Percentiles rank a stretch among this genome's conserved stretches.
phyloP scores from a whole-genome alignment of 35 echinoderm and acorn worm genomes.

The Strongylocentrotus purpuratus region DNA sequence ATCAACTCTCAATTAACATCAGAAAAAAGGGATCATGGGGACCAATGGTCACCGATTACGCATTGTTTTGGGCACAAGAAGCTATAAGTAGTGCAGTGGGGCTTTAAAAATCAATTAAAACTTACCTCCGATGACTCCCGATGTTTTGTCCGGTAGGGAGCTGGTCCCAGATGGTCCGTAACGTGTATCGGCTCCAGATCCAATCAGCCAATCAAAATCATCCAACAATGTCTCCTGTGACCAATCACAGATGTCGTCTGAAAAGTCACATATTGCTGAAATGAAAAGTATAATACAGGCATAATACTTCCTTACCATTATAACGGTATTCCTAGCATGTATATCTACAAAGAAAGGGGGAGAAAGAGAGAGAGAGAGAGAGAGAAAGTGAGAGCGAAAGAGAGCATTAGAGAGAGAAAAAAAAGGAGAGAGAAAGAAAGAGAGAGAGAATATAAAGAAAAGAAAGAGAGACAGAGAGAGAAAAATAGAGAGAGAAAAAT shows the following conservation, averaged over 20 bases:
- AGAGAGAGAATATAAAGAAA: neutral
- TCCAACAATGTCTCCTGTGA: slow-evolving; percentile 60
- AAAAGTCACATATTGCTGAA: slow-evolving; percentile 70
- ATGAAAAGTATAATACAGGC: neutral
- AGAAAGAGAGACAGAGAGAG: neutral
- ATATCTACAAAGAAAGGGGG: no score
- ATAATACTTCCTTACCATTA: neutral
- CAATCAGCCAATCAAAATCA: slow-evolving; percentile 74
- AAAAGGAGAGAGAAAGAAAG: no score
- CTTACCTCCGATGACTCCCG: slow-evolving; percentile 34
- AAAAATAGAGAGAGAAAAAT: neutral
- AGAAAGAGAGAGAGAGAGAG: no score
- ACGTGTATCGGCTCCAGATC: slow-evolving; percentile 37
- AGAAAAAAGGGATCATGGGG: neutral
- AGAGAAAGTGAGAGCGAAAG: no score
- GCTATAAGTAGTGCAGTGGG: no score
- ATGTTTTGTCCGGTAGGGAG: slow-evolving; percentile 48
- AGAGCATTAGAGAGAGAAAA: no score
- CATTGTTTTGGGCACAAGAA: no score
- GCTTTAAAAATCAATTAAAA: neutral
- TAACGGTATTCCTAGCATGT: no score
- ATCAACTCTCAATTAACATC: neutral
- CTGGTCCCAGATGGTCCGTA: neutral
- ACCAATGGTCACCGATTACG: no score
- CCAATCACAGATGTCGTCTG: slow-evolving; percentile 71